Evolutionary conservation across 2,797 vertebrate species (phyloP).

Genomic region (Coluber constrictor): DNA sequence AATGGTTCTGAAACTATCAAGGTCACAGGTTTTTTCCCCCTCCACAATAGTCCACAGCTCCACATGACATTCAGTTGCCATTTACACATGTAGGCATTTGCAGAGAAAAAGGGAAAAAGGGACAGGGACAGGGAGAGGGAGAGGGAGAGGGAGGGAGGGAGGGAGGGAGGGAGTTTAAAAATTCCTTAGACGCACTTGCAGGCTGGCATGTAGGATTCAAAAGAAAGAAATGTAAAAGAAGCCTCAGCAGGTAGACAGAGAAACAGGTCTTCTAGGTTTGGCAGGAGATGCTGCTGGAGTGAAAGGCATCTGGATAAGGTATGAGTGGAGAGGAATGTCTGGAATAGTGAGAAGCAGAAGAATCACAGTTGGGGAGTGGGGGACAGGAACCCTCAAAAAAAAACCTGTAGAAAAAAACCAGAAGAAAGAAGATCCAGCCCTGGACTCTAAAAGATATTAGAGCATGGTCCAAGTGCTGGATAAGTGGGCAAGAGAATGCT

Average conservation of each 20-base stretch:
- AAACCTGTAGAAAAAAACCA: neutral
- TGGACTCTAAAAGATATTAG: neutral
- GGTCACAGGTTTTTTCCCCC: neutral
- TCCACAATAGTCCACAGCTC: neutral
- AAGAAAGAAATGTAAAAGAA: neutral
- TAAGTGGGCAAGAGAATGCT: neutral
- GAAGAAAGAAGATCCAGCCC: neutral
- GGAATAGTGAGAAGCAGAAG: neutral
- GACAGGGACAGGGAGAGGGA: too few species aligned
- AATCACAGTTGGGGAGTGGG: neutral
- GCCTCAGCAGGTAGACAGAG: neutral
- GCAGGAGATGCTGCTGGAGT: neutral
- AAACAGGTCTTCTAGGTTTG: neutral
- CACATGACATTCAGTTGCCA: neutral
- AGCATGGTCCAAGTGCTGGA: neutral
- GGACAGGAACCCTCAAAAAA: neutral
- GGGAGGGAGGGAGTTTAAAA: neutral
- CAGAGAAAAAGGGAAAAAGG: neutral
- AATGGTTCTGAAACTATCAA: neutral
- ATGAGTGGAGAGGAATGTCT: neutral
- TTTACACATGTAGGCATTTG: neutral
- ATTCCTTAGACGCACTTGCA: neutral
- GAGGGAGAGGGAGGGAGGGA: rapidly evolving
- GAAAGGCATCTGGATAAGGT: neutral
- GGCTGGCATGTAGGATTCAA: neutral